These are phyloP conservation scores for Gadopsis marmoratus DNA, from an alignment of 2,797 vertebrate species.

Conservation along the genomic window DNA sequence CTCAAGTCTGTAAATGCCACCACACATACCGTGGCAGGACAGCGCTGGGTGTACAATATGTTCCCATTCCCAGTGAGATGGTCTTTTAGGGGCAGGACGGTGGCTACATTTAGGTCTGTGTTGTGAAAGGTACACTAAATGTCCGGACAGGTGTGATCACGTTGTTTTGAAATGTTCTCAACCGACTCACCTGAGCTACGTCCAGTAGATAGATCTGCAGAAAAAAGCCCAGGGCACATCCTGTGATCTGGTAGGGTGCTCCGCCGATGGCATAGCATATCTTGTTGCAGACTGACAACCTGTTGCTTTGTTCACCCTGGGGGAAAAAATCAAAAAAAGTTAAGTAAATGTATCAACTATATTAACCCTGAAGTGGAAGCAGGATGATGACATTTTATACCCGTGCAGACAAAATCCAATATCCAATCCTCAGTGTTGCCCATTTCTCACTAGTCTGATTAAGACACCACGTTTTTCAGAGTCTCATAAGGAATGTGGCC, in stretches of 20 bases:
- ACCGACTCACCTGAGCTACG: constrained; percentile 91
- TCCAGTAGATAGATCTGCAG: constrained; percentile 97
- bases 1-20: constrained; percentile 25
- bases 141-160: background rate
- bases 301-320: constrained; percentile 77
- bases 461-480: constrained; percentile 10
- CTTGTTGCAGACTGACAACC: constrained; percentile 92
- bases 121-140: background rate
- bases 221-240: constrained; percentile 96
- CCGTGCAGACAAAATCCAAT: background rate
- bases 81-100: background rate
- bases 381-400: background rate
- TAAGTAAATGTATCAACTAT: background rate
- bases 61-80: background rate
- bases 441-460: constrained; percentile 23
- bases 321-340: background rate
- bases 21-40: background rate
- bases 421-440: background rate
- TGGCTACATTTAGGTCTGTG: constrained; percentile 28
- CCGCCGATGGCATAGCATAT: constrained; percentile 95
- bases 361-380: background rate
- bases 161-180: background rate
- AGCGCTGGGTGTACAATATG: constrained; percentile 1
- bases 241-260: constrained; percentile 97
- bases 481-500: constrained; percentile 24